phyloP scores from a whole-genome alignment of 2,888 invertebrate genomes.

The Scrobipalpa costella region DNA sequence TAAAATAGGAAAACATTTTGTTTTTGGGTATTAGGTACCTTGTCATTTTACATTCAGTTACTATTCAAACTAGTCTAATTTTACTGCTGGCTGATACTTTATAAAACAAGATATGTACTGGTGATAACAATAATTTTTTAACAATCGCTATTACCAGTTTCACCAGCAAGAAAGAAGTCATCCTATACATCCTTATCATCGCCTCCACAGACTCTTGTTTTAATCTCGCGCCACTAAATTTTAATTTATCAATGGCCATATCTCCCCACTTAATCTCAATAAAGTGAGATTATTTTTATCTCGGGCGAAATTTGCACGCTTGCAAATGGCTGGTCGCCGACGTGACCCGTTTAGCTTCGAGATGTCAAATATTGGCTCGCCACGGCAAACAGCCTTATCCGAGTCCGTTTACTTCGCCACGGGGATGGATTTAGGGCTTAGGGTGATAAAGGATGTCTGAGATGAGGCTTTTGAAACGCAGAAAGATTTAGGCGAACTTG shows the following conservation, averaged over 20 bases:
- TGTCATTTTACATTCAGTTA: too few relatives aligned
- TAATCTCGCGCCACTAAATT: constrained; percentile 21
- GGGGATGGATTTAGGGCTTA: constrained; percentile 29
- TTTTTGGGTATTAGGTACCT: too few relatives aligned
- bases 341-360: constrained; percentile 65
- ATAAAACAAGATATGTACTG: too few relatives aligned
- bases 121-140: too few relatives aligned
- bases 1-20: too few relatives aligned
- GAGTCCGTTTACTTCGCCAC: constrained; percentile 64
- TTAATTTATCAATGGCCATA: constrained; percentile 46
- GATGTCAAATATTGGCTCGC: constrained; percentile 71
- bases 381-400: constrained; percentile 72
- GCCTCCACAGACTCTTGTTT: neutral
- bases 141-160: too few relatives aligned
- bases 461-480: neutral
- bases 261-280: constrained; percentile 66
- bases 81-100: too few relatives aligned
- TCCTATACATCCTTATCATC: neutral
- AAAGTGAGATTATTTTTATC: constrained; percentile 76
- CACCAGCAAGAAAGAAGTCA: too few relatives aligned
- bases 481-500: neutral
- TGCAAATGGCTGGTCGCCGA: constrained; percentile 67
- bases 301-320: constrained; percentile 73
- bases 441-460: constrained; percentile 8
- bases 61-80: too few relatives aligned